Conservation (phyloP, 2,797 vertebrate genomes). For the Erethizon dorsatum region DNA sequence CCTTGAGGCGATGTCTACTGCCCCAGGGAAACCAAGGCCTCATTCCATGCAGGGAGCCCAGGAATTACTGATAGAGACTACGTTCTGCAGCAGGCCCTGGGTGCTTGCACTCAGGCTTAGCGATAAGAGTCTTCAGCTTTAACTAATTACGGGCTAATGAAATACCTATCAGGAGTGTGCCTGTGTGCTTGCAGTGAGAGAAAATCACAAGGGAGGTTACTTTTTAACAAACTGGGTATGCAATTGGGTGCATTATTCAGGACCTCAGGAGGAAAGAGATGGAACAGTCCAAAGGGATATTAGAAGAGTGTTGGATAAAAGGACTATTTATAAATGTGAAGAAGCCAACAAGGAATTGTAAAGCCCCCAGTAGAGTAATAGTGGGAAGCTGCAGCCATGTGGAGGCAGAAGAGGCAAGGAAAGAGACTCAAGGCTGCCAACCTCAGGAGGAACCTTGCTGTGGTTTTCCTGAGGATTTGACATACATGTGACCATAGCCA, state of each 20-base stretch:
- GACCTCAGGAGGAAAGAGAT: slow-evolving; percentile 2
- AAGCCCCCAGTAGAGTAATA: background rate
- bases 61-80: background rate
- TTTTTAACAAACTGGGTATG: background rate
- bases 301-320: background rate
- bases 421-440: background rate
- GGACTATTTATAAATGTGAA: background rate
- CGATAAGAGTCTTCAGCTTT: background rate
- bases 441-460: background rate
- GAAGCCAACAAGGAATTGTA: background rate
- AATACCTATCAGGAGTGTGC: background rate
- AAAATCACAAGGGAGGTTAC: background rate
- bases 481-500: fast-evolving
- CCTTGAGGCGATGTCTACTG: background rate
- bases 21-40: background rate
- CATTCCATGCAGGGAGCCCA: background rate
- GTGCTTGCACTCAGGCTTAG: background rate
- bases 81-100: background rate
- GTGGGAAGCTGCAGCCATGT: background rate
- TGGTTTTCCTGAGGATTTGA: background rate
- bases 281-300: background rate
- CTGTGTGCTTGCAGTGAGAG: background rate
- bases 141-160: background rate
- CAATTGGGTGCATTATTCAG: background rate
- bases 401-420: background rate